Conservation (phyloP, 2,888 invertebrate genomes). For the Mesochorus sp. region DNA sequence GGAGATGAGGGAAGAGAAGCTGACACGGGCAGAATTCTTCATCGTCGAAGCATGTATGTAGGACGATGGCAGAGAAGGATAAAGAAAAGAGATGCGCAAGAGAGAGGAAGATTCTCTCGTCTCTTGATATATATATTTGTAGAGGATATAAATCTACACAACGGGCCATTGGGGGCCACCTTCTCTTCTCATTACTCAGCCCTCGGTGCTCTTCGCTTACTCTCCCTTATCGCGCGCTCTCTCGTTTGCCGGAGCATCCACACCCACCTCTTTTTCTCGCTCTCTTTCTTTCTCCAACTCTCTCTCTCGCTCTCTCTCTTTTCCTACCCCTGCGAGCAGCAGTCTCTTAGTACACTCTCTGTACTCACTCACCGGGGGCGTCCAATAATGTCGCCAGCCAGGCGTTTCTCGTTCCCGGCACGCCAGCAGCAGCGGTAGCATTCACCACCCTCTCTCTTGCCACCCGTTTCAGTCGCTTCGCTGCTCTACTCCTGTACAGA, state of each 20-base stretch:
- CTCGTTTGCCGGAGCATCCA: slow-evolving; percentile 33
- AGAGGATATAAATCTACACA: slow-evolving; percentile 41
- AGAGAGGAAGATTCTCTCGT: slow-evolving; percentile 15
- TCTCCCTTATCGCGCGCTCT: slow-evolving; percentile 38
- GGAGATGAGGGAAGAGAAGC: slow-evolving; percentile 53
- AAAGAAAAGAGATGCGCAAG: slow-evolving; percentile 18
- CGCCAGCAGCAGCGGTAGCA: slow-evolving; percentile 50
- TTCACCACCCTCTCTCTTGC: slow-evolving; percentile 44
- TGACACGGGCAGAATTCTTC: slow-evolving; percentile 59
- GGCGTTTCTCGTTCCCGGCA: slow-evolving; percentile 77
- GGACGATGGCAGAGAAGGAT: slow-evolving; percentile 19
- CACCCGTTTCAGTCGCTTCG: slow-evolving; percentile 43
- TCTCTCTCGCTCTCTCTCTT: slow-evolving; percentile 32
- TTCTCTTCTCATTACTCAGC: slow-evolving; percentile 70
- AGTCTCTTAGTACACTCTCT: slow-evolving; percentile 67
- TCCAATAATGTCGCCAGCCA: slow-evolving; percentile 82
- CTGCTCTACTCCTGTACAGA: slow-evolving; percentile 45
- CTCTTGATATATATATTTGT: neutral
- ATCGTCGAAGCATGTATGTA: slow-evolving; percentile 48
- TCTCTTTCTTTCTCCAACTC: neutral
- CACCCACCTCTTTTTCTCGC: slow-evolving; percentile 2
- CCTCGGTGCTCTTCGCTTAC: slow-evolving; percentile 59
- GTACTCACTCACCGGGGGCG: slow-evolving; percentile 80
- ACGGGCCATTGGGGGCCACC: slow-evolving; percentile 65
- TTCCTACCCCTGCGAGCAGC: slow-evolving; percentile 43